Evolutionary conservation across 2,113 vertebrate species (phyloP).

Genomic region (Connochaetes taurinus): DNA sequence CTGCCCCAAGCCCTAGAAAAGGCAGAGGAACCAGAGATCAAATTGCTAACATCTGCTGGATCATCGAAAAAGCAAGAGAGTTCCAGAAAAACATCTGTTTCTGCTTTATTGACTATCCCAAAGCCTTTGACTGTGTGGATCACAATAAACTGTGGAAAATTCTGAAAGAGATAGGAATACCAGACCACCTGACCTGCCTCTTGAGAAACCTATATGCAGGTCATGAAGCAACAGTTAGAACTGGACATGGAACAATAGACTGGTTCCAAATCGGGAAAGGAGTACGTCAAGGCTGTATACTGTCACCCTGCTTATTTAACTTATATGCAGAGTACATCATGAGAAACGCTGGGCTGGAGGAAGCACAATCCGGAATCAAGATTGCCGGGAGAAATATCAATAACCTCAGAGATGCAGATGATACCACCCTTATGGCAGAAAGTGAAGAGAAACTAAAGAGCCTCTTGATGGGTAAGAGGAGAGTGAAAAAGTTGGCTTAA

Average conservation of each 20-base stretch:
- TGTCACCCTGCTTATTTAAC: neutral
- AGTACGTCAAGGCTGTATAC: neutral
- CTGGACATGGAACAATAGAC: neutral
- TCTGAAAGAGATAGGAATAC: neutral
- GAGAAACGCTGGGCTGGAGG: neutral
- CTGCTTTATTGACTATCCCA: neutral
- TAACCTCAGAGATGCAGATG: neutral
- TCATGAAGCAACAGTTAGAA: neutral
- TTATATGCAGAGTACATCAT: neutral
- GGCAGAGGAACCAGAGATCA: neutral
- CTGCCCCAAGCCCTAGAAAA: neutral
- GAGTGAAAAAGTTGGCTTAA: neutral
- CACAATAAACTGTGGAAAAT: neutral
- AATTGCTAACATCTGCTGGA: neutral
- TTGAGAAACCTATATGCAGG: neutral
- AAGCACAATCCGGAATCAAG: neutral
- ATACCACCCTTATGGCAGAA: neutral
- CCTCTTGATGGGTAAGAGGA: neutral
- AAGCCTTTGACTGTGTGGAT: neutral
- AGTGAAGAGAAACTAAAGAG: neutral
- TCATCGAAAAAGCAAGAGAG: neutral
- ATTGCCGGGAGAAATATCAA: fast-evolving
- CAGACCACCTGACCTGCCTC: neutral
- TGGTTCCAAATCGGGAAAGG: neutral
- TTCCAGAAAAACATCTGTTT: neutral